These are phyloP conservation scores for Pholis gunnellus DNA, from an alignment of 2,113 vertebrate species.

Conservation along the genomic window DNA sequence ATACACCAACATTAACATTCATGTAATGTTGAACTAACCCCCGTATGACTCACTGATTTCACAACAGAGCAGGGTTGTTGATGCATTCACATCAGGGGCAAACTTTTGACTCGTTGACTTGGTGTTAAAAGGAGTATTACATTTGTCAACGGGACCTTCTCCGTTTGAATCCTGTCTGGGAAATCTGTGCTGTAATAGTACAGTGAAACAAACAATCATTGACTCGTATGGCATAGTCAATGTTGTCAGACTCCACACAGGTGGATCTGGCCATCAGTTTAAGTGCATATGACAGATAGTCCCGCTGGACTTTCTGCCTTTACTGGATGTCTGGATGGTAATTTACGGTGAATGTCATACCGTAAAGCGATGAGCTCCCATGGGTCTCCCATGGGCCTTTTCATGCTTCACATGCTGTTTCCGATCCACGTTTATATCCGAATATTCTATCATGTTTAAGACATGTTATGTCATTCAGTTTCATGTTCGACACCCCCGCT, in stretches of 20 bases:
- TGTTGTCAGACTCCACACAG: not conserved
- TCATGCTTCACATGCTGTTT: slow-evolving; percentile 63
- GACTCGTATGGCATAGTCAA: not conserved
- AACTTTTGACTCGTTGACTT: not conserved
- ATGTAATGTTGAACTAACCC: not conserved
- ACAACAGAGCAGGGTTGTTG: not conserved
- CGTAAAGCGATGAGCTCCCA: slow-evolving; percentile 38
- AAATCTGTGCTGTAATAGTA: not conserved
- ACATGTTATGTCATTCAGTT: slow-evolving; percentile 51
- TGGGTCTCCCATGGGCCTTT: slow-evolving; percentile 55
- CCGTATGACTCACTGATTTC: not conserved
- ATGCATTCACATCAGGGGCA: not conserved
- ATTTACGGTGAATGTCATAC: slow-evolving; percentile 40
- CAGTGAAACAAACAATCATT: slow-evolving; percentile 7
- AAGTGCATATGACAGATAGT: slow-evolving; percentile 43
- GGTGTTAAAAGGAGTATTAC: not conserved
- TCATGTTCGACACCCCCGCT: slow-evolving; percentile 57
- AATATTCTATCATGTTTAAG: slow-evolving; percentile 53
- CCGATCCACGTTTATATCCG: slow-evolving; percentile 42
- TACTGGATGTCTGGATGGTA: slow-evolving; percentile 31
- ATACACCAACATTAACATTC: slow-evolving; percentile 1
- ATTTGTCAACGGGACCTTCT: not conserved
- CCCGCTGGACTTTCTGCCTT: slow-evolving; percentile 13
- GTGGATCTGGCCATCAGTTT: slow-evolving; percentile 8
- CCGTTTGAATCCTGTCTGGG: slow-evolving; percentile 14